Percentiles rank a stretch among this genome's conserved stretches.
phyloP scores from a whole-genome alignment of 2,113 vertebrate genomes.

The Pangasianodon hypophthalmus region DNA sequence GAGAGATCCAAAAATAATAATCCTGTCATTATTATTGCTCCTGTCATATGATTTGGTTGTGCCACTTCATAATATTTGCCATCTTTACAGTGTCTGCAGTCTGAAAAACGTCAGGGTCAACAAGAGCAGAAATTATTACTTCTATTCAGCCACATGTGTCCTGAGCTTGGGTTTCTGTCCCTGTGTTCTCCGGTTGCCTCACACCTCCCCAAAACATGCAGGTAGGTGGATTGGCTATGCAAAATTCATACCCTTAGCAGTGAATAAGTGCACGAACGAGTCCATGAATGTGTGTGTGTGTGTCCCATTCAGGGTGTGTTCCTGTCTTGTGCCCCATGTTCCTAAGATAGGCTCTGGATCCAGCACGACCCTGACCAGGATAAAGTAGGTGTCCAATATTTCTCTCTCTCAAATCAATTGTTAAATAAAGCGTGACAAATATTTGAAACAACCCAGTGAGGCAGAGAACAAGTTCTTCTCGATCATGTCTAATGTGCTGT shows the following conservation, averaged over 20 bases:
- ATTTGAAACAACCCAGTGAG: conserved; percentile 51
- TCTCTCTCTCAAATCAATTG: conserved; percentile 40
- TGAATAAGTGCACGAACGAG: too few relatives aligned
- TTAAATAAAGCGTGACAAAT: conserved; percentile 48
- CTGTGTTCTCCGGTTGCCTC: not conserved
- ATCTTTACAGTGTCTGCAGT: not conserved
- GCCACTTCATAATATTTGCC: not conserved
- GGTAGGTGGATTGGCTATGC: not conserved
- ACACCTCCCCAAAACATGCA: not conserved
- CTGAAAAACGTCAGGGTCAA: conserved; percentile 16
- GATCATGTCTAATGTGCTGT: conserved; percentile 49
- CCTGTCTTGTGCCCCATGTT: not conserved
- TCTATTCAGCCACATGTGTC: not conserved
- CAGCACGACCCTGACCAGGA: not conserved
- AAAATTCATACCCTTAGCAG: not conserved
- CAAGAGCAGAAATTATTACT: not conserved
- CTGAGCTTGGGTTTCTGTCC: not conserved
- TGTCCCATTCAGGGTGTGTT: not conserved
- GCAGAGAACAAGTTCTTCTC: conserved; percentile 54
- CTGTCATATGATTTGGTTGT: not conserved
- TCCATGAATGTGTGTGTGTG: not conserved
- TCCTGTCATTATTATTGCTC: not conserved
- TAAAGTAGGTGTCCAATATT: conserved; percentile 21
- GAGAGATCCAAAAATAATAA: not conserved
- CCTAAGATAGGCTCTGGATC: conserved; percentile 5